These are phyloP conservation scores for Semaprochilodus insignis DNA, from an alignment of 2,797 vertebrate species.

Conservation along the genomic window DNA sequence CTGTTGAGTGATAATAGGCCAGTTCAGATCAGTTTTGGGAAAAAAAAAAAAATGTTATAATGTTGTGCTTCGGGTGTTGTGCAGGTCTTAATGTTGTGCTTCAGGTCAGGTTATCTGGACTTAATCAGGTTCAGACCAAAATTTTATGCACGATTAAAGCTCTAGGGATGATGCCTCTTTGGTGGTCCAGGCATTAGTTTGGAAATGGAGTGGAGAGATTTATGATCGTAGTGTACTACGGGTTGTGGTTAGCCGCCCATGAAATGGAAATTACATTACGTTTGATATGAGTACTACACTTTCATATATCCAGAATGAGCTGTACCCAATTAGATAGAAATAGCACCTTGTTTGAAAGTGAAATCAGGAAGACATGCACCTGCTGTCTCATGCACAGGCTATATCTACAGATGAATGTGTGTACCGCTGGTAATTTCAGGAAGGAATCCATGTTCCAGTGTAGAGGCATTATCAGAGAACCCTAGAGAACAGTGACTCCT, in stretches of 20 bases:
- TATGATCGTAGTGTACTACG: constrained; percentile 9
- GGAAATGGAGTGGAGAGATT: constrained; percentile 29
- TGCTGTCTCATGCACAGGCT: constrained; percentile 45
- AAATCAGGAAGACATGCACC: constrained; percentile 18
- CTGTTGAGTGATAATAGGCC: too few relatives aligned
- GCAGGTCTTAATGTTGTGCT: too few relatives aligned
- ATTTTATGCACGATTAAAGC: not conserved
- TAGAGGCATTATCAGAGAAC: not conserved
- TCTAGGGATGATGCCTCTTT: constrained; percentile 16
- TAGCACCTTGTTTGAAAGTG: constrained; percentile 62
- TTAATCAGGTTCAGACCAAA: too few relatives aligned
- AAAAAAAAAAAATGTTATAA: too few relatives aligned
- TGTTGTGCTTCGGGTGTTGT: too few relatives aligned
- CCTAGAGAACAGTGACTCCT: constrained; percentile 11
- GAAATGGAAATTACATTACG: constrained; percentile 49
- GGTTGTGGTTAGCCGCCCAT: constrained; percentile 48
- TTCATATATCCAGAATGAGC: constrained; percentile 66
- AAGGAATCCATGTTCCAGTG: constrained; percentile 14
- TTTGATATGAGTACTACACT: constrained; percentile 49
- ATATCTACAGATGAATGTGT: constrained; percentile 35
- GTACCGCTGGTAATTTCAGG: constrained; percentile 61
- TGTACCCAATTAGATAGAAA: constrained; percentile 71
- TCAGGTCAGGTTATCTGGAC: too few relatives aligned
- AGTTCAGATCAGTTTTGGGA: too few relatives aligned
- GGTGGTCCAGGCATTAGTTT: constrained; percentile 16